phyloP scores from a whole-genome alignment of 2,113 vertebrate species.

The Corythornis vintsioides region DNA sequence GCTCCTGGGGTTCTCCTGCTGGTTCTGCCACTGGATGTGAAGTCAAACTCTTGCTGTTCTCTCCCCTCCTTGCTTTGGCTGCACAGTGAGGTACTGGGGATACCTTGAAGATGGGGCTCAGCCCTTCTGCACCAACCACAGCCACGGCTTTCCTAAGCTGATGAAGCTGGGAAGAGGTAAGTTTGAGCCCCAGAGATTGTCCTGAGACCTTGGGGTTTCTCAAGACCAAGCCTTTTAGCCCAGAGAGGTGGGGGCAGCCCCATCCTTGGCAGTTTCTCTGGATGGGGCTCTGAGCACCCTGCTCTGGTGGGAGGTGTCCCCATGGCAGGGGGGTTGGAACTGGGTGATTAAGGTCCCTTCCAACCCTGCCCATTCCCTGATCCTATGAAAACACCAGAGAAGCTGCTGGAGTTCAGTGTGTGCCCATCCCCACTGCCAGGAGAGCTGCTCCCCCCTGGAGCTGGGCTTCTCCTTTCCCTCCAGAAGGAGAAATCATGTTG shows the following conservation, averaged over 20 bases:
- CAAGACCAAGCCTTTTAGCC: neutral
- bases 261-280: no score
- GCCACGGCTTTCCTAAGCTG: conserved; percentile 73
- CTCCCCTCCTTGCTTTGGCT: neutral
- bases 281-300: no score
- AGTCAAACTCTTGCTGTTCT: neutral
- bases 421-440: no score
- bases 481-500: neutral
- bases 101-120: conserved; percentile 84
- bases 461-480: neutral
- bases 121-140: conserved; percentile 84
- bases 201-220: neutral
- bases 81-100: conserved; percentile 86
- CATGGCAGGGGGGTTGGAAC: no score
- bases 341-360: no score
- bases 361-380: no score
- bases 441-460: no score
- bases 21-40: neutral
- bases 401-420: neutral
- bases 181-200: neutral
- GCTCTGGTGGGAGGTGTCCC: no score
- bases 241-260: no score
- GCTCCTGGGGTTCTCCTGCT: accelerated
- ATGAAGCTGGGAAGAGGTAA: conserved; percentile 93
- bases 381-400: neutral